Evolutionary conservation across 2,113 vertebrate species (phyloP).

Genomic region (Hipposideros armiger): DNA sequence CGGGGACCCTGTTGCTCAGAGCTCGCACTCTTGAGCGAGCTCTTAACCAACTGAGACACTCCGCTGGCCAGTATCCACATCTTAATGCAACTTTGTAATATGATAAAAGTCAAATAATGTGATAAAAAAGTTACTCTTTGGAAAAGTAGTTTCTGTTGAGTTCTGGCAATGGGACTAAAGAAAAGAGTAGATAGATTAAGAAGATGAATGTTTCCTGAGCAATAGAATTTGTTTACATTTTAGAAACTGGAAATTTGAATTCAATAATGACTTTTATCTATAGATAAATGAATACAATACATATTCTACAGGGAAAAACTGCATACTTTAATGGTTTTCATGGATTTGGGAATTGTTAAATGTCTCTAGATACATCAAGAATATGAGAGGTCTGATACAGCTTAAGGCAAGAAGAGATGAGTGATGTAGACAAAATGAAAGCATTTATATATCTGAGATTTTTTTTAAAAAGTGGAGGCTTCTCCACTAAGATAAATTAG

Average conservation of each 20-base stretch:
- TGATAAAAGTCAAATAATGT: background rate
- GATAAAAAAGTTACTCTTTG: background rate
- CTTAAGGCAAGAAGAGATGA: background rate
- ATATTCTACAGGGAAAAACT: background rate
- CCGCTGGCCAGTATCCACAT: background rate
- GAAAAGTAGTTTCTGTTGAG: conserved; percentile 2
- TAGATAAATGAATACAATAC: background rate
- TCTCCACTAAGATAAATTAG: background rate
- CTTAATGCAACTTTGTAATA: background rate
- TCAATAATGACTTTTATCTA: background rate
- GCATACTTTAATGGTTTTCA: background rate
- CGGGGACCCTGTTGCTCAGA: too few species aligned
- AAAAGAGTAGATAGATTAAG: background rate
- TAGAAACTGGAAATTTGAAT: conserved; percentile 40
- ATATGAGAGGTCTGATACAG: background rate
- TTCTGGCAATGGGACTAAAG: background rate
- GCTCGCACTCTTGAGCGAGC: too few species aligned
- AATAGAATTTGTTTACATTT: conserved; percentile 10
- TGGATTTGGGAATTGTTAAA: conserved; percentile 36
- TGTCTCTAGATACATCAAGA: background rate
- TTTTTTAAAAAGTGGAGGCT: background rate
- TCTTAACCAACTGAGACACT: too few species aligned
- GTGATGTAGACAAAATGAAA: background rate
- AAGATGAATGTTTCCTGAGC: background rate
- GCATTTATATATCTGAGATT: background rate